Evolutionary conservation across 1,140 invertebrate species (phyloP).

Genomic region (Cotesia chilonis): DNA sequence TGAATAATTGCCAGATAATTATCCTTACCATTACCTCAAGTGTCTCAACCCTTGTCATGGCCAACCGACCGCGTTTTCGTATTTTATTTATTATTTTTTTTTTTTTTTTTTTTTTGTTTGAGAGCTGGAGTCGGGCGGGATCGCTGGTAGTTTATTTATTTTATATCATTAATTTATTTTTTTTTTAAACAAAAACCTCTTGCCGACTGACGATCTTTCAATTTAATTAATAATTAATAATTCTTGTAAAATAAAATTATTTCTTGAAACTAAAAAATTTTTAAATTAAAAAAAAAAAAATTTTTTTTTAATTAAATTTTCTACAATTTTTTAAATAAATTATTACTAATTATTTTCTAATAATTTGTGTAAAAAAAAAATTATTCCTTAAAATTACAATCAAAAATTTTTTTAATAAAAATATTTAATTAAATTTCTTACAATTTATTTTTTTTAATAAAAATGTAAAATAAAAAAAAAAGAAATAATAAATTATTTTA

Average conservation of each 20-base stretch:
- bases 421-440: too few species aligned
- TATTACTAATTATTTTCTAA: too few species aligned
- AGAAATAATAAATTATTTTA: too few species aligned
- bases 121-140: conserved; percentile 46
- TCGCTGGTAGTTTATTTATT: conserved; percentile 34
- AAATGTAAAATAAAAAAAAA: too few species aligned
- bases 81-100: neutral
- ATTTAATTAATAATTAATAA: neutral
- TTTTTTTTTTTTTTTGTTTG: conserved; percentile 5
- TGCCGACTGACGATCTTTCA: neutral
- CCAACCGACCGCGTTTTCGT: conserved; percentile 21
- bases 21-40: neutral
- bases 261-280: too few species aligned
- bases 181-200: neutral
- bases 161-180: conserved; percentile 3
- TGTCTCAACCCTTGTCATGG: conserved; percentile 23
- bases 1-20: conserved; percentile 17
- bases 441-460: too few species aligned
- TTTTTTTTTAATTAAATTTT: too few species aligned
- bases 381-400: too few species aligned
- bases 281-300: too few species aligned
- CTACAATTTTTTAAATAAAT: too few species aligned
- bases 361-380: too few species aligned
- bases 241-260: neutral
- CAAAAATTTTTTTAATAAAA: too few species aligned